Percentiles rank a stretch among this genome's conserved stretches.
Evolutionary conservation across 2,113 vertebrate species (phyloP).

Genomic region (Oreotrochilus melanogaster): DNA sequence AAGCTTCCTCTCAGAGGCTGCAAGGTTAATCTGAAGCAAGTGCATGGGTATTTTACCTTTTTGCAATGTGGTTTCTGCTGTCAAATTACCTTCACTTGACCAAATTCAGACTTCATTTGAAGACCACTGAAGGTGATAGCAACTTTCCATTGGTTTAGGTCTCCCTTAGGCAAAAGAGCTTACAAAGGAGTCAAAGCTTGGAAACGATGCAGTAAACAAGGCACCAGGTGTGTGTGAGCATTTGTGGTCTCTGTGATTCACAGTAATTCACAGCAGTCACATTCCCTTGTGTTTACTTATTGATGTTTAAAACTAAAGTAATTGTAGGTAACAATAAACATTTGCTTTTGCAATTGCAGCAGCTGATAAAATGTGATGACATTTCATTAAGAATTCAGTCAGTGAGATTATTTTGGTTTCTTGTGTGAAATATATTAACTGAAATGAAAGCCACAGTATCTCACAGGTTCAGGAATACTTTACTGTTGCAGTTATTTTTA

Average conservation of each 20-base stretch:
- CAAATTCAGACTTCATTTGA: not conserved
- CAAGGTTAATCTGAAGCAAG: not conserved
- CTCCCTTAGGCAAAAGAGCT: not conserved
- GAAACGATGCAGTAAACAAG: not conserved
- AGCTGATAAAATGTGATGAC: not conserved
- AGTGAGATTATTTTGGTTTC: not conserved
- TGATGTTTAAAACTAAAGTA: not conserved
- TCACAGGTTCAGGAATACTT: not conserved
- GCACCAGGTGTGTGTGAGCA: not conserved
- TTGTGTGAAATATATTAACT: not conserved
- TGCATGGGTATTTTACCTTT: not conserved
- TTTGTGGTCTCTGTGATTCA: not conserved
- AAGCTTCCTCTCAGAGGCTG: not conserved
- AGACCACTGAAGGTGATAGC: not conserved
- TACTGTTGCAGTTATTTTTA: not conserved
- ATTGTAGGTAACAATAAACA: not conserved
- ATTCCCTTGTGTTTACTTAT: not conserved
- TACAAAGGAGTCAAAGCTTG: not conserved
- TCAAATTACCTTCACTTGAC: not conserved
- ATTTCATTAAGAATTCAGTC: slow-evolving; percentile 10
- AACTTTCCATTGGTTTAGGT: not conserved
- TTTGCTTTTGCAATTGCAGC: not conserved
- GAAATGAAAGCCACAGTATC: not conserved
- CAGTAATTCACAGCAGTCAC: not conserved
- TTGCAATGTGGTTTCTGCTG: not conserved